phyloP scores from a whole-genome alignment of 2,888 invertebrate species.

The Andrena fulva region DNA sequence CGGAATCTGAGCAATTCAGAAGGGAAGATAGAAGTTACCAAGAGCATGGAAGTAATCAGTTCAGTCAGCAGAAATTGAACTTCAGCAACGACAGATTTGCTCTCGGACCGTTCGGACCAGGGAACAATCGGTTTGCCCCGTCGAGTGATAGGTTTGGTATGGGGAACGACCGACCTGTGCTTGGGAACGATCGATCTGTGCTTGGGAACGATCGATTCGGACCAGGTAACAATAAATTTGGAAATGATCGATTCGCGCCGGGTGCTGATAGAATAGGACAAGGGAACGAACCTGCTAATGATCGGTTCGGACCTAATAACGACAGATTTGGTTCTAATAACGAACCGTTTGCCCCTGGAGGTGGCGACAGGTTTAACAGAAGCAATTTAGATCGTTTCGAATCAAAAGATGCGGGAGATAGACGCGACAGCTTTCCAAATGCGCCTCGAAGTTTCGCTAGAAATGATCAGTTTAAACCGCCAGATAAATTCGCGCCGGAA shows the following conservation, averaged over 20 bases:
- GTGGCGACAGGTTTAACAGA: slow-evolving; percentile 66
- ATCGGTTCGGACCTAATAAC: slow-evolving; percentile 63
- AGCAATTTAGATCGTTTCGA: slow-evolving; percentile 69
- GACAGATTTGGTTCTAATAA: slow-evolving; percentile 67
- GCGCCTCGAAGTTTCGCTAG: slow-evolving; percentile 65
- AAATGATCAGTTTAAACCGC: slow-evolving; percentile 69
- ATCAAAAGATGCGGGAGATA: slow-evolving; percentile 60
- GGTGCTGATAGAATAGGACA: slow-evolving; percentile 63
- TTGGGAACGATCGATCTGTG: too few species aligned
- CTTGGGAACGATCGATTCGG: slow-evolving; percentile 19
- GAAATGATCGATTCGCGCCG: slow-evolving; percentile 62
- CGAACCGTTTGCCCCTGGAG: slow-evolving; percentile 55
- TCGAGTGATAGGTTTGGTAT: too few species aligned
- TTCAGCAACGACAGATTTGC: slow-evolving; percentile 60
- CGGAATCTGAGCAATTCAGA: slow-evolving; percentile 54
- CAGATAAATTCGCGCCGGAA: slow-evolving; percentile 78
- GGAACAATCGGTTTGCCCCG: slow-evolving; percentile 58
- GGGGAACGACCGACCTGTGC: too few species aligned
- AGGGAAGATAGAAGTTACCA: slow-evolving; percentile 58
- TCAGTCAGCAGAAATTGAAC: slow-evolving; percentile 56
- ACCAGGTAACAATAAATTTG: slow-evolving; percentile 60
- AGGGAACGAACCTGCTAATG: slow-evolving; percentile 63
- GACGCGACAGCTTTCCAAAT: slow-evolving; percentile 68
- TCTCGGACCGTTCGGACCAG: slow-evolving; percentile 14
- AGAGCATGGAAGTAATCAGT: slow-evolving; percentile 64